A percentile compares a stretch with the other conserved stretches of the same genome.
phyloP scores from a whole-genome alignment of 2,888 invertebrate genomes.

The Volucella zonaria region DNA sequence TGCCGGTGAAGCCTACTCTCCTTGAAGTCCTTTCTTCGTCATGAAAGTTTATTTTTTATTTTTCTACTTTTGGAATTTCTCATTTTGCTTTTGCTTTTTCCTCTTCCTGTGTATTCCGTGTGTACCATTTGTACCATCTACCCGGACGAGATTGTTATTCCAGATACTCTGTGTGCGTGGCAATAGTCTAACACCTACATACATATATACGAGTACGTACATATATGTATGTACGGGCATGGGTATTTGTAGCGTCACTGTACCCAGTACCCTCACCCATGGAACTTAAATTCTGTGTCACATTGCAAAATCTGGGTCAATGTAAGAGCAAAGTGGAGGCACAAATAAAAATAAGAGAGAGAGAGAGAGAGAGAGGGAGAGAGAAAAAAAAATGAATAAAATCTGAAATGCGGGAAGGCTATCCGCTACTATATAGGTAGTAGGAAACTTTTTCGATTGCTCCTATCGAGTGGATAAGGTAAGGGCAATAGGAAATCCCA shows the following conservation, averaged over 20 bases:
- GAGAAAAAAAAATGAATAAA: conserved; percentile 12
- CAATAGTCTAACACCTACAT: conserved; percentile 27
- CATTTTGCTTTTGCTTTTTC: background rate
- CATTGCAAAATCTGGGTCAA: conserved; percentile 65
- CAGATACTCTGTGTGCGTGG: conserved; percentile 62
- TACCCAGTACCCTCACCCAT: conserved; percentile 13
- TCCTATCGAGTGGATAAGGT: conserved; percentile 23
- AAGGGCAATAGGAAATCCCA: background rate
- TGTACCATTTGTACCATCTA: conserved; percentile 58
- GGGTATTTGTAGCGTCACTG: too few species aligned
- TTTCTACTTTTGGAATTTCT: conserved; percentile 1
- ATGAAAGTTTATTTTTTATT: background rate
- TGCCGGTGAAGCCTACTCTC: conserved; percentile 35
- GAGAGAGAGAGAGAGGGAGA: too few species aligned
- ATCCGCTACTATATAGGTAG: conserved; percentile 25
- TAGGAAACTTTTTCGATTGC: conserved; percentile 52
- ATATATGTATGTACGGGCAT: too few species aligned
- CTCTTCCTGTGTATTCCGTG: conserved; percentile 7
- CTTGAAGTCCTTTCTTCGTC: conserved; percentile 16
- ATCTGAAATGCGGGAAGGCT: conserved; percentile 22
- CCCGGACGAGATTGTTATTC: conserved; percentile 67
- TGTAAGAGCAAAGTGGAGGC: conserved; percentile 54
- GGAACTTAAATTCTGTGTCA: conserved; percentile 58
- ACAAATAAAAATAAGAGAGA: background rate
- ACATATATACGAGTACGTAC: background rate